These are phyloP conservation scores for Campoletis raptor DNA, from an alignment of 2,888 invertebrate genomes.

Conservation along the genomic window DNA sequence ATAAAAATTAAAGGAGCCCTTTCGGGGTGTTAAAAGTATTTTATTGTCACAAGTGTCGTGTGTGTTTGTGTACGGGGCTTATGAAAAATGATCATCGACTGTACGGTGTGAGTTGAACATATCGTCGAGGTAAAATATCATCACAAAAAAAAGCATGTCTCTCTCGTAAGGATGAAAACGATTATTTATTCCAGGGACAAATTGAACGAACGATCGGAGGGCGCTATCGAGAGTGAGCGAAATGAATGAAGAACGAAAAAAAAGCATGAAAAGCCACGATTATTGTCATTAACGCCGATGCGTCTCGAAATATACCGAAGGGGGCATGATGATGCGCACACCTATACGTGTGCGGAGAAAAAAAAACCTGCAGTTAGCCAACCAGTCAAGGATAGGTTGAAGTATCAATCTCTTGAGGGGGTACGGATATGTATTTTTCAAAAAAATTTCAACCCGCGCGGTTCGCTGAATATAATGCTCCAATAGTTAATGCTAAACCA, in stretches of 20 bases:
- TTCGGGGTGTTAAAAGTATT: not conserved
- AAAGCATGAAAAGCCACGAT: slow-evolving; percentile 71
- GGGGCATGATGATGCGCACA: slow-evolving; percentile 35
- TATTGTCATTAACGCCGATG: slow-evolving; percentile 77
- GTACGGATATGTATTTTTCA: slow-evolving; percentile 82
- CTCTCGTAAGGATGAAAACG: slow-evolving; percentile 42
- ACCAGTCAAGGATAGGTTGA: slow-evolving; percentile 74
- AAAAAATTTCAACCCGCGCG: slow-evolving; percentile 81
- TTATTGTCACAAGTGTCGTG: slow-evolving; percentile 8
- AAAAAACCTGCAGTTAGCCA: slow-evolving; percentile 71
- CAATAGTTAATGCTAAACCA: slow-evolving; percentile 84
- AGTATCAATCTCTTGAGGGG: slow-evolving; percentile 84
- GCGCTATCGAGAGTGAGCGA: slow-evolving; percentile 45
- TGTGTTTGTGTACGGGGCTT: not conserved
- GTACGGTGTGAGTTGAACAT: slow-evolving; percentile 38
- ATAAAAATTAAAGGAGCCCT: not conserved
- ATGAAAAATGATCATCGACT: slow-evolving; percentile 65
- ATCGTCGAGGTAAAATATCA: slow-evolving; percentile 43
- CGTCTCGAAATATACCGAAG: slow-evolving; percentile 56
- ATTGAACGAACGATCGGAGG: slow-evolving; percentile 48
- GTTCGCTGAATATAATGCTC: slow-evolving; percentile 81
- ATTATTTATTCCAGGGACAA: slow-evolving; percentile 55
- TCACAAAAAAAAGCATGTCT: slow-evolving; percentile 36
- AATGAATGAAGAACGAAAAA: slow-evolving; percentile 33
- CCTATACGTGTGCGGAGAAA: slow-evolving; percentile 26